Conservation (phyloP, 2,113 vertebrate species). For the Leptodactylus fuscus region DNA sequence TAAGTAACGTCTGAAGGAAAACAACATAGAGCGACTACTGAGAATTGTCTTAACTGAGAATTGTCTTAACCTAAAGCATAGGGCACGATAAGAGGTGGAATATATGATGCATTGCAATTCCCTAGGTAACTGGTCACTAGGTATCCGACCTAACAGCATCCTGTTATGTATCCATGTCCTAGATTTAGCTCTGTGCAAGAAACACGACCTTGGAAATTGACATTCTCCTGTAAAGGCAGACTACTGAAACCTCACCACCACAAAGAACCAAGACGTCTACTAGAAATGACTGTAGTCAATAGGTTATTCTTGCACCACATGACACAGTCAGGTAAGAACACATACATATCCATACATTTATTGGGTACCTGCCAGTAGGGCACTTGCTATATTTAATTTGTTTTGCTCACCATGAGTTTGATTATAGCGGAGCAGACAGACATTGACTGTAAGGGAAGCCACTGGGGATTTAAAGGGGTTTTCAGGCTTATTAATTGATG, state of each 20-base stretch:
- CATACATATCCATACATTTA: too few species aligned
- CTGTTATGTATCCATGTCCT: constrained; percentile 2
- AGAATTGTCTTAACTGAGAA: background rate
- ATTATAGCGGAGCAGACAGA: too few species aligned
- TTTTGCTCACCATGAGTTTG: too few species aligned
- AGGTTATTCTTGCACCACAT: background rate
- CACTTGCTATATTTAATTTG: too few species aligned
- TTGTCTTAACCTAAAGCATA: background rate
- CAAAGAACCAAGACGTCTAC: background rate
- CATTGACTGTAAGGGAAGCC: too few species aligned
- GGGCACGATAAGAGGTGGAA: constrained; percentile 6
- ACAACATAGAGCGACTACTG: background rate
- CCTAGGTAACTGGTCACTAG: constrained; percentile 22
- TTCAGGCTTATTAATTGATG: too few species aligned
- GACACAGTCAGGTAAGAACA: too few species aligned
- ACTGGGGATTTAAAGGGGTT: too few species aligned
- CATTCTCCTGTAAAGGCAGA: background rate
- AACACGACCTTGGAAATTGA: background rate
- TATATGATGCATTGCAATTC: constrained; percentile 10
- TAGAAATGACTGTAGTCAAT: background rate
- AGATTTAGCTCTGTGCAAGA: constrained; percentile 19
- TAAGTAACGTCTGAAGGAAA: background rate
- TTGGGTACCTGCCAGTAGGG: too few species aligned
- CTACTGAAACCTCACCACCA: background rate
- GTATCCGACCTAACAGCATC: background rate